A percentile compares a stretch with the other conserved stretches of the same genome.
phyloP scores from a whole-genome alignment of 2,113 vertebrate species.

The Cyprinodon brontotheroides region DNA sequence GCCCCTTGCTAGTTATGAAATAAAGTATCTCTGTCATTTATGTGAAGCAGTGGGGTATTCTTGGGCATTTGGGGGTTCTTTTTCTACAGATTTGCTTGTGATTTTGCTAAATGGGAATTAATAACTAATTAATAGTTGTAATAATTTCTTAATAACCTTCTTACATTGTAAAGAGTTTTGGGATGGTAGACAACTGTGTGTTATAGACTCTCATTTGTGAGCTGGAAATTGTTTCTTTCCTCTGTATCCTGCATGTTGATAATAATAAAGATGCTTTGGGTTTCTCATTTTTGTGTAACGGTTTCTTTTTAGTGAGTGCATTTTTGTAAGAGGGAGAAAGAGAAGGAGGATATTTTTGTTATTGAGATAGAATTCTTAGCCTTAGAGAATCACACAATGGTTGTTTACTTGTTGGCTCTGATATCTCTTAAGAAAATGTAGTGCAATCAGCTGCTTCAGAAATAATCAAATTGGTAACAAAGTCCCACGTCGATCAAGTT shows the following conservation, averaged over 20 bases:
- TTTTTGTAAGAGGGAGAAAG: not conserved
- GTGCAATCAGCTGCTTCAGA: not conserved
- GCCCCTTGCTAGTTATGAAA: slow-evolving; percentile 75
- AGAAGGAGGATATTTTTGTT: not conserved
- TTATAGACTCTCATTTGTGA: slow-evolving; percentile 78
- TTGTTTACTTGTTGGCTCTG: not conserved
- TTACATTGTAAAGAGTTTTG: slow-evolving; percentile 87
- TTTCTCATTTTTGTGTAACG: slow-evolving; percentile 55
- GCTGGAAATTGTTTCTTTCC: slow-evolving; percentile 79
- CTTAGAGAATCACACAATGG: not conserved
- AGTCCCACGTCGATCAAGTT: not conserved
- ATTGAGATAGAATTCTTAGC: not conserved
- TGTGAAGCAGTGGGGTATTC: slow-evolving; percentile 56
- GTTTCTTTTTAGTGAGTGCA: slow-evolving; percentile 14
- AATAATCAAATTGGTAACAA: not conserved
- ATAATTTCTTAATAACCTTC: slow-evolving; percentile 92
- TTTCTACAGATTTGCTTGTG: slow-evolving; percentile 93
- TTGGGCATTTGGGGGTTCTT: slow-evolving; percentile 85
- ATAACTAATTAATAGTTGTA: slow-evolving; percentile 79
- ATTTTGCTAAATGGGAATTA: slow-evolving; percentile 90
- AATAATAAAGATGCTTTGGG: slow-evolving; percentile 72
- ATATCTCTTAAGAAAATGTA: not conserved
- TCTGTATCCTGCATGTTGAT: slow-evolving; percentile 78
- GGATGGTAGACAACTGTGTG: slow-evolving; percentile 71
- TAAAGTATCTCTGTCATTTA: slow-evolving; percentile 78